Base-by-base conservation (phyloP, 2,888 invertebrate genomes). In the Leptarthrus brevirostris region DNA sequence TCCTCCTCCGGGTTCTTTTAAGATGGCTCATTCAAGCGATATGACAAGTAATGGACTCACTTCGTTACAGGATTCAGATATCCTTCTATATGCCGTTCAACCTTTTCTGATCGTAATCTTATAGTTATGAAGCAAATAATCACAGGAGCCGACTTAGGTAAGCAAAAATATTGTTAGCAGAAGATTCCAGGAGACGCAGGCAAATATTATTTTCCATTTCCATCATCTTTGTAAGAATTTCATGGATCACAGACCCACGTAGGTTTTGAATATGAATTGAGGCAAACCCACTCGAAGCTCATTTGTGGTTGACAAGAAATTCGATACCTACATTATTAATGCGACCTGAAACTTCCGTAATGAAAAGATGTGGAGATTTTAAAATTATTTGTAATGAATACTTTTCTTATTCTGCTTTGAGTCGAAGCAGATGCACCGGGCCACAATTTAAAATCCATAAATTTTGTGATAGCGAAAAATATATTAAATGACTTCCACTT, bases 131-230 rank as follows among this genome's bases (percentile, higher is more conserved):
- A 44, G 64, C 64, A n/a, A 20, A 14, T 22, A 64, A 64, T 64
- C 64, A 64, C 44, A 44, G 47, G 26, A 24, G 47, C 64, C 64
- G 64, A 40, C 24, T n/a, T 12, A 40, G n/a, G 40, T 40, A 40
- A 40, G 12, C 30, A 30, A 8, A 30, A 2, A n/a, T 12, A 40
- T 3, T 40, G 40, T 40, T 22, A 40, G 20, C 20, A 40, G 16
- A 14, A 1, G 44, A 16, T 1, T 8, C 12, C 4, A 12, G 49
- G 5, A 8, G 47, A n/a, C 8, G 16, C 36, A 53, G 40, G 47
- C 53, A 71, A 71, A 71, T 71, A 71, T 71, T 71, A 71, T 52
- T 71, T 71, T 54, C 40, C 71, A 71, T 26, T 71, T 71, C 53
- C 71, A 71, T 71, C 71, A 71, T 71, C 40, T 71, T 54, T 53